phyloP scores from a whole-genome alignment of 1,140 invertebrate genomes.

The Hermetia illucens region DNA sequence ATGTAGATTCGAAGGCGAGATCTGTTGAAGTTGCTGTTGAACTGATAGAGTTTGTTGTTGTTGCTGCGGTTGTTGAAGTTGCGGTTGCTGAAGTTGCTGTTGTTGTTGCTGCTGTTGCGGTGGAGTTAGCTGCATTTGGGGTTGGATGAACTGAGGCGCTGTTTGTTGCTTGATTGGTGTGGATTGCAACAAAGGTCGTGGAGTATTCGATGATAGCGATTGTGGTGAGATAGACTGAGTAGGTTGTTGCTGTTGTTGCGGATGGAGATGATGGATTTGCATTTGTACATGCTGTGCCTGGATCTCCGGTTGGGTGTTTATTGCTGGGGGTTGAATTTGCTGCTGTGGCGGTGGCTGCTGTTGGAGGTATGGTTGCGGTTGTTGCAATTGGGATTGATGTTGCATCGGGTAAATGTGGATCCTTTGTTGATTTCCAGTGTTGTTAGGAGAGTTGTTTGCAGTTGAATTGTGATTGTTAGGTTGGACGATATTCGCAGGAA shows the following conservation, averaged over 20 bases:
- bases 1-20: no score
- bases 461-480: slow-evolving; percentile 23
- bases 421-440: slow-evolving; percentile 9
- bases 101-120: slow-evolving; percentile 5
- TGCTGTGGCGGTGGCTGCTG: slow-evolving; percentile 14
- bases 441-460: slow-evolving; percentile 1
- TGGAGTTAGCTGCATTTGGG: not conserved
- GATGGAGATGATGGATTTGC: not conserved
- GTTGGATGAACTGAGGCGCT: not conserved
- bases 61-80: slow-evolving; percentile 6
- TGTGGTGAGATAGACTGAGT: no score
- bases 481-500: slow-evolving; percentile 24
- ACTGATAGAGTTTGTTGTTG: no score
- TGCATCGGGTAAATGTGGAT: slow-evolving; percentile 30
- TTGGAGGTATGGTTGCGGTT: slow-evolving; percentile 9
- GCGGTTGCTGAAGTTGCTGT: slow-evolving; percentile 11
- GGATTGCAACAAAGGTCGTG: no score
- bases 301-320: not conserved
- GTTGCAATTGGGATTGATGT: slow-evolving; percentile 16
- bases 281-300: not conserved
- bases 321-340: no score
- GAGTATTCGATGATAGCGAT: no score
- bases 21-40: not conserved
- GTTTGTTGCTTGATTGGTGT: slow-evolving; percentile 4
- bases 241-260: slow-evolving; percentile 4